Conservation (phyloP, 2,888 invertebrate species). For the Epinotia bilunana region DNA sequence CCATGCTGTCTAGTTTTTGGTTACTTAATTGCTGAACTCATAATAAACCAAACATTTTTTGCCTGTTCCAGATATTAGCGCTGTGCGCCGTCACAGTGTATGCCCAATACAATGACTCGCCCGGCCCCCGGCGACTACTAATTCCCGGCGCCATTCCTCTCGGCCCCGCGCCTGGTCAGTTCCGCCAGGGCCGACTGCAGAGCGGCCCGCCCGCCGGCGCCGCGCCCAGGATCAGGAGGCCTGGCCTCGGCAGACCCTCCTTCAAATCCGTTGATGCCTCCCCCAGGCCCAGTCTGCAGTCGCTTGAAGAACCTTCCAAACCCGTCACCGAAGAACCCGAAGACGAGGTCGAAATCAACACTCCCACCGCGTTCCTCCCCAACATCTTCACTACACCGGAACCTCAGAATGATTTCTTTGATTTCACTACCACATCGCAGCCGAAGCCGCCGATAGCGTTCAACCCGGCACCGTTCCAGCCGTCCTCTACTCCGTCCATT, state of each 20-base stretch:
- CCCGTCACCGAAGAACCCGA: conserved; percentile 89
- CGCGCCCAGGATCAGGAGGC: conserved; percentile 69
- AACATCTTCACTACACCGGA: conserved; percentile 74
- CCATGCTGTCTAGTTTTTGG: neutral
- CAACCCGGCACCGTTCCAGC: conserved; percentile 74
- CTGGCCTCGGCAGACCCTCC: conserved; percentile 74
- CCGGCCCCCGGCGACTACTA: conserved; percentile 86
- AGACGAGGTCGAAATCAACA: conserved; percentile 84
- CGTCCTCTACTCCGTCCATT: conserved; percentile 66
- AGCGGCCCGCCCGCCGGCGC: conserved; percentile 61
- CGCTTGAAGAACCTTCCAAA: conserved; percentile 82
- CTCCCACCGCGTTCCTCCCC: conserved; percentile 79
- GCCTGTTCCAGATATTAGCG: conserved; percentile 77
- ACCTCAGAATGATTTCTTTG: conserved; percentile 77
- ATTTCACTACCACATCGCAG: conserved; percentile 77
- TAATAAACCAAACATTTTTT: neutral
- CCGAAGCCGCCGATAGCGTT: conserved; percentile 77
- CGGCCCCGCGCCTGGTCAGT: conserved; percentile 67
- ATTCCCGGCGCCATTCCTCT: conserved; percentile 87
- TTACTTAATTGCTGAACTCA: neutral
- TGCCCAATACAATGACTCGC: conserved; percentile 79
- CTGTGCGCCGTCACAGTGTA: conserved; percentile 81
- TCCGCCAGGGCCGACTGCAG: conserved; percentile 74
- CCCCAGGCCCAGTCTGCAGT: conserved; percentile 76
- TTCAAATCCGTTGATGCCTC: conserved; percentile 78